These are phyloP conservation scores for Aleadryas rufinucha DNA, from an alignment of 2,113 vertebrate genomes.

Conservation along the genomic window DNA sequence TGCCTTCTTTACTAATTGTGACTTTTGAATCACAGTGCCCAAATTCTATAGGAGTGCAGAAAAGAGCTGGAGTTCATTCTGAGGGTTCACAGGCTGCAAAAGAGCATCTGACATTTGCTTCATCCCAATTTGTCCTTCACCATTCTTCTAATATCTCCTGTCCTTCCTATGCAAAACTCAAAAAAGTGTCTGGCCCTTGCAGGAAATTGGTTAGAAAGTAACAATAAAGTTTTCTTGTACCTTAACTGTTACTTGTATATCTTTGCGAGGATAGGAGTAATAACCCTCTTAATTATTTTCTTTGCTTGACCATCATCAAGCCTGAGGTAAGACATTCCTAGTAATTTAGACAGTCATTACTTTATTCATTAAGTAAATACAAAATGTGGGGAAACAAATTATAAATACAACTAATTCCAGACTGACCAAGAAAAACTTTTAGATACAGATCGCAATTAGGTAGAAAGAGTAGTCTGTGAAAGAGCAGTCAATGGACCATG, in stretches of 20 bases:
- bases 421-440: constrained; percentile 9
- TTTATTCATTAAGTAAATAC: constrained; percentile 17
- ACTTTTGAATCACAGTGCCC: background rate
- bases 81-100: background rate
- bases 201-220: background rate
- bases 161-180: background rate
- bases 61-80: background rate
- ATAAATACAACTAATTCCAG: background rate
- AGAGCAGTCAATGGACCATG: background rate
- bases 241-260: background rate
- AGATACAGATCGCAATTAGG: background rate
- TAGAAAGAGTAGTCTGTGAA: background rate
- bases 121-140: background rate
- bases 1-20: background rate
- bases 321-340: background rate
- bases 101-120: rapidly evolving
- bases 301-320: background rate
- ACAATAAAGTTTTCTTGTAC: background rate
- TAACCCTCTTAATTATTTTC: background rate
- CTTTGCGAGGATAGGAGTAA: background rate
- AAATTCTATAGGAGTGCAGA: background rate
- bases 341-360: background rate
- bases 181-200: background rate
- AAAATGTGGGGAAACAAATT: constrained; percentile 1
- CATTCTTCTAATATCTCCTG: background rate